A percentile compares a stretch with the other conserved stretches of the same genome.
These are phyloP conservation scores for Caenorhabditis panamensis DNA, from an alignment of 2,888 invertebrate genomes.

Conservation along the genomic window DNA sequence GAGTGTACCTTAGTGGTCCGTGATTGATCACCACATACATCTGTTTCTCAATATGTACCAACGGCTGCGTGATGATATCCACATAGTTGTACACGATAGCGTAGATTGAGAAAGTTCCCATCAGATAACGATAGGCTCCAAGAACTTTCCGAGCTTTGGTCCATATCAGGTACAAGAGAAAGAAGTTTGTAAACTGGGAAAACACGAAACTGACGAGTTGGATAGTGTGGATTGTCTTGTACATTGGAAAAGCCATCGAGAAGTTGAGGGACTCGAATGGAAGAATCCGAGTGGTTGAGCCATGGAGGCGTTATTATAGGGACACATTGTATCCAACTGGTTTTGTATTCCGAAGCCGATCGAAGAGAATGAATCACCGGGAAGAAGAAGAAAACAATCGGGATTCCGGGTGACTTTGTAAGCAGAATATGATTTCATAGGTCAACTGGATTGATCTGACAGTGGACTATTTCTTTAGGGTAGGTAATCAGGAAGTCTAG, in stretches of 20 bases:
- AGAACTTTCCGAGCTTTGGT: slow-evolving; percentile 40
- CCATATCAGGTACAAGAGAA: slow-evolving; percentile 36
- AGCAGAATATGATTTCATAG: too few species aligned
- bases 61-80: slow-evolving; percentile 38
- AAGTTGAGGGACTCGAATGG: neutral
- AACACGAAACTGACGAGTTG: slow-evolving; percentile 26
- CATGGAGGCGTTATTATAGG: neutral
- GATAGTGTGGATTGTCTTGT: slow-evolving; percentile 25
- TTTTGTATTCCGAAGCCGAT: neutral
- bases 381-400: neutral
- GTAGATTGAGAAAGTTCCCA: slow-evolving; percentile 39
- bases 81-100: slow-evolving; percentile 48
- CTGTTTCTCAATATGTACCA: slow-evolving; percentile 39
- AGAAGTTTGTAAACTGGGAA: slow-evolving; percentile 36
- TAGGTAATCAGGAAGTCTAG: too few species aligned
- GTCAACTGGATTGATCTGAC: too few species aligned
- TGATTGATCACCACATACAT: slow-evolving; percentile 49
- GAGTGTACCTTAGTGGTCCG: slow-evolving; percentile 32
- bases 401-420: too few species aligned
- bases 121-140: slow-evolving; percentile 34
- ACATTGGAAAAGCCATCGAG: slow-evolving; percentile 6
- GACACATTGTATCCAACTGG: neutral
- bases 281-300: neutral
- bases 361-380: neutral
- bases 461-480: too few species aligned